A percentile compares a stretch with the other conserved stretches of the same genome.
These are phyloP conservation scores for Sciaenops ocellatus DNA, from an alignment of 2,797 vertebrate species.

Conservation along the genomic window DNA sequence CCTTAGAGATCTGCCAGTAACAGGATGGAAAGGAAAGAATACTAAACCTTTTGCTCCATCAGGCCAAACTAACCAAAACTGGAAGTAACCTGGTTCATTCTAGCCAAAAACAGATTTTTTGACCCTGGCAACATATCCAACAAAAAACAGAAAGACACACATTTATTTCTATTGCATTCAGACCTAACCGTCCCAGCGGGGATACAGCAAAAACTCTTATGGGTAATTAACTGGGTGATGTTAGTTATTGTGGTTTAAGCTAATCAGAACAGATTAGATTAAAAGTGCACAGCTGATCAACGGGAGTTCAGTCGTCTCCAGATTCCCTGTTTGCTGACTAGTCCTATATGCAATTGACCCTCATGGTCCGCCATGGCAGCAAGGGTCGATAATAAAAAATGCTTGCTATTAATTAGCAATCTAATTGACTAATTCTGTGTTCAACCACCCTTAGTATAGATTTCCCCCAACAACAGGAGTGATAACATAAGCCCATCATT, in stretches of 20 bases:
- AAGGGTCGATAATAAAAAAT: constrained; percentile 70
- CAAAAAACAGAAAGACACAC: constrained; percentile 15
- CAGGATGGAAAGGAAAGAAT: constrained; percentile 62
- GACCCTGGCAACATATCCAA: constrained; percentile 23
- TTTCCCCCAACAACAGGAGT: constrained; percentile 65
- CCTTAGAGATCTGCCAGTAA: constrained; percentile 63
- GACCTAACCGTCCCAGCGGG: background rate
- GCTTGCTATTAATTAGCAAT: constrained; percentile 74
- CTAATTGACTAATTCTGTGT: constrained; percentile 78
- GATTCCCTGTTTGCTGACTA: constrained; percentile 43
- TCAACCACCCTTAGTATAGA: constrained; percentile 71
- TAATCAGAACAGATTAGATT: constrained; percentile 67
- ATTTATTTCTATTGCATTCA: background rate
- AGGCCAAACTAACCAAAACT: constrained; percentile 45
- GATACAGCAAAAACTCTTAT: constrained; percentile 5
- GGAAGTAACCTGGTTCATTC: constrained; percentile 28
- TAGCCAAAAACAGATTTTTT: constrained; percentile 19
- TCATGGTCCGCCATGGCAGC: constrained; percentile 36
- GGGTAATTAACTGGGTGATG: constrained; percentile 57
- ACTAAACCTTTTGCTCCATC: constrained; percentile 67
- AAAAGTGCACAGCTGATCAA: constrained; percentile 33
- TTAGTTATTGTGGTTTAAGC: constrained; percentile 57
- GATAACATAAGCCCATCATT: constrained; percentile 69
- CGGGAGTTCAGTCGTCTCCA: constrained; percentile 33
- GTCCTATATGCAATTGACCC: constrained; percentile 55